A percentile compares a stretch with the other conserved stretches of the same genome.
These are phyloP conservation scores for Ctenosaura bakeri DNA, from an alignment of 2,797 vertebrate species.

Conservation along the genomic window DNA sequence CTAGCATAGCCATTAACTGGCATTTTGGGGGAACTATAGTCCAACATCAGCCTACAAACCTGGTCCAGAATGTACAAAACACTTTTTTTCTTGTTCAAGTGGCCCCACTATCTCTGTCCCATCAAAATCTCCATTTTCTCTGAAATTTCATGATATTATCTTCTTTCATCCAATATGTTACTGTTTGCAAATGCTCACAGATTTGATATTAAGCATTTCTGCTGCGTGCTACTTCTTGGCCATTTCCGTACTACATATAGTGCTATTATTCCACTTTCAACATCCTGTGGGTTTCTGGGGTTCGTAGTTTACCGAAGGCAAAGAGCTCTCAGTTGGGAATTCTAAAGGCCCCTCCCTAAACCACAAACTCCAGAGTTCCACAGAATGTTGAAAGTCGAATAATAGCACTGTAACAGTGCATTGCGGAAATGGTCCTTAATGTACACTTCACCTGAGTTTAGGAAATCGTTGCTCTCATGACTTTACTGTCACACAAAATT, in stretches of 20 bases:
- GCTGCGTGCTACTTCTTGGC: background rate
- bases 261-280: too few species aligned
- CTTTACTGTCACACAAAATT: slow-evolving; percentile 17
- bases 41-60: background rate
- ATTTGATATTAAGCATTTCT: background rate
- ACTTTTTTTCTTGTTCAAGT: background rate
- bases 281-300: too few species aligned
- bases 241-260: too few species aligned
- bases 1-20: too few species aligned
- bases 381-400: too few species aligned
- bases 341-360: too few species aligned
- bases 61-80: background rate
- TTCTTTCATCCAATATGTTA: background rate
- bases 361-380: too few species aligned
- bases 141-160: background rate
- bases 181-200: background rate
- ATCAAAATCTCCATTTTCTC: background rate
- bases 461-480: background rate
- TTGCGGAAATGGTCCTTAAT: background rate
- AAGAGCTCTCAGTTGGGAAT: too few species aligned
- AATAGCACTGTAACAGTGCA: too few species aligned
- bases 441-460: background rate
- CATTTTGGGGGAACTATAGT: too few species aligned
- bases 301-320: too few species aligned
- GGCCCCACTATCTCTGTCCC: background rate